Evolutionary conservation across 2,888 invertebrate species (phyloP).

Genomic region (Sphaerophoria taeniata): DNA sequence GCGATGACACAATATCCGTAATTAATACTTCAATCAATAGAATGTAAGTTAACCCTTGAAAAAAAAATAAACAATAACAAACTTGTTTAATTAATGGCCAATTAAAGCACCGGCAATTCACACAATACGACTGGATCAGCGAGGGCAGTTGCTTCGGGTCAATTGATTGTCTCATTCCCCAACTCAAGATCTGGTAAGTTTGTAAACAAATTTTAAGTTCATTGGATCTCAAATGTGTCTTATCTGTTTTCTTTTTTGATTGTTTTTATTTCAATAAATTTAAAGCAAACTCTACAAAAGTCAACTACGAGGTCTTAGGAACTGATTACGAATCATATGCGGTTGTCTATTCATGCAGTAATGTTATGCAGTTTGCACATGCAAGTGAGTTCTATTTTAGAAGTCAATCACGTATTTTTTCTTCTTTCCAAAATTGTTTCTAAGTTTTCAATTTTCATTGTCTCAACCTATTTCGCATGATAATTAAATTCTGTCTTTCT

Average conservation of each 20-base stretch:
- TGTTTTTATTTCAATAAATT: neutral
- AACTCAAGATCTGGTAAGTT: slow-evolving; percentile 76
- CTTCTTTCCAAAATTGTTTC: slow-evolving; percentile 4
- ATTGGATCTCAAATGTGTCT: neutral
- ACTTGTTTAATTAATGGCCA: neutral
- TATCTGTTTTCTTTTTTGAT: slow-evolving; percentile 7
- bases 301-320: slow-evolving; percentile 85
- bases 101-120: slow-evolving; percentile 76
- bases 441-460: neutral
- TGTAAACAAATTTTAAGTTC: neutral
- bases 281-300: slow-evolving; percentile 69
- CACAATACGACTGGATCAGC: slow-evolving; percentile 78
- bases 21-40: slow-evolving; percentile 81
- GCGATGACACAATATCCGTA: slow-evolving; percentile 83
- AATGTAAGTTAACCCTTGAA: slow-evolving; percentile 76
- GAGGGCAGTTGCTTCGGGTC: slow-evolving; percentile 78
- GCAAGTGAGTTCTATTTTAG: slow-evolving; percentile 77
- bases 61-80: neutral
- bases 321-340: slow-evolving; percentile 86
- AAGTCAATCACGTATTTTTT: slow-evolving; percentile 30
- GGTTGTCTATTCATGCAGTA: slow-evolving; percentile 86
- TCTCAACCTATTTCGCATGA: neutral
- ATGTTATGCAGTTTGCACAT: slow-evolving; percentile 76
- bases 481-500: slow-evolving; percentile 74
- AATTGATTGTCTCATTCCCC: slow-evolving; percentile 78